Evolutionary conservation across 2,888 invertebrate genomes (phyloP), one percentile per base, ranked within the genome.

Genomic region (Acleris holmiana): DNA sequence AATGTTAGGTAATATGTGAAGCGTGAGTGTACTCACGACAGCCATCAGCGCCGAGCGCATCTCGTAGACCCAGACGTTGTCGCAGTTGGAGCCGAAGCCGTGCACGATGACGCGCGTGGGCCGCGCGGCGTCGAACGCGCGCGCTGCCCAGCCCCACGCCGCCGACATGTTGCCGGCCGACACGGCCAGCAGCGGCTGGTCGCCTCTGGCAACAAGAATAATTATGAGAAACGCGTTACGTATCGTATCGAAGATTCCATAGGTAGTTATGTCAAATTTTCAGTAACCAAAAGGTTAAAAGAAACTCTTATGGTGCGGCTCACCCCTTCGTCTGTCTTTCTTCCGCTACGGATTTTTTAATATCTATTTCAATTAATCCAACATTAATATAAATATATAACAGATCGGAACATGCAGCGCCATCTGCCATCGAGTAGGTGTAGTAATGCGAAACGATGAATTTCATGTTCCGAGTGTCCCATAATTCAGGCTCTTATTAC

Each of bases 61-160:
- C 85, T 98, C 97, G 80, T 97, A 96, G 13, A 98, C 97, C 99
- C 99, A 99, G 19, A 98, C 96, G 78, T 97, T 96, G 61, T 96
- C 95, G 82, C 98, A 98, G 77, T 96, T 97, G 65, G 97, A 97
- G 0, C 98, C 98, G 82, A 99, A 99, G 2, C 98, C 98, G 80
- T 99, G 98, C 0, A 98, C 97, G 75, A 99, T 96, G 67, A 98
- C 94, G 76, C 98, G 94, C 15, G 96, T 96, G 0, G 95, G 95
- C 4, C 93, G 88, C 56, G 93, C 93, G 5, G 94, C 86, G 80
- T 96, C 95, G 83, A 96, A 96, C 25, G 94, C 94, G 19, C 94
- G 93, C 63, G 94, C 88, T 1, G 94, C 94, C 94, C 94, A 94
- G 71, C 84, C 90, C 90, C 95, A 95, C 5, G 96, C 95, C 2